Evolutionary conservation across 2,113 vertebrate genomes (phyloP).

Genomic region (Litocranius walleri): DNA sequence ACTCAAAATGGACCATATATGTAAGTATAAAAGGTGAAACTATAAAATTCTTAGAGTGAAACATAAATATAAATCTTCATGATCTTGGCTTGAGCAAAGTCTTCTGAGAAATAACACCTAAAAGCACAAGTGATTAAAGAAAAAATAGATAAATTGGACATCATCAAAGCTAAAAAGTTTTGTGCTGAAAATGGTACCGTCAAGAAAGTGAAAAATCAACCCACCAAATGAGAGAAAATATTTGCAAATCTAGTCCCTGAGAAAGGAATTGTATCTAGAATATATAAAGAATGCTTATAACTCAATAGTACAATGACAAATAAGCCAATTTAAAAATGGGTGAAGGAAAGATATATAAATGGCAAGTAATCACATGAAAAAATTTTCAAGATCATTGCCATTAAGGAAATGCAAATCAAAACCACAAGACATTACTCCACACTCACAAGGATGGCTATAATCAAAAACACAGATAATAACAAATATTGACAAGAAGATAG

Average conservation of each 20-base stretch:
- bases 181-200: too few species aligned
- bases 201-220: too few species aligned
- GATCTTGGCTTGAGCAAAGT: background rate
- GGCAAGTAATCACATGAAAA: background rate
- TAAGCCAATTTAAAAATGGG: background rate
- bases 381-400: background rate
- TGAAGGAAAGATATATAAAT: background rate
- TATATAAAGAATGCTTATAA: background rate
- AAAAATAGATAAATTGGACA: background rate
- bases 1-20: background rate
- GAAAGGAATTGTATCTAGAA: background rate
- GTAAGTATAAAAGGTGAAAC: background rate
- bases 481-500: background rate
- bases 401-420: background rate
- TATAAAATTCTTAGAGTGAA: background rate
- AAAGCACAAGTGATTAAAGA: background rate
- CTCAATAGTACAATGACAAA: background rate
- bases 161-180: too few species aligned
- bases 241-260: background rate
- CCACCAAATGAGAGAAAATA: background rate
- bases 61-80: background rate
- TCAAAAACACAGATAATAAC: background rate
- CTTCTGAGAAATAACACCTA: background rate
- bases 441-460: background rate
- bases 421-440: rapidly evolving